phyloP scores from a whole-genome alignment of 2,888 invertebrate genomes.

The Ctenicera cuprea region DNA sequence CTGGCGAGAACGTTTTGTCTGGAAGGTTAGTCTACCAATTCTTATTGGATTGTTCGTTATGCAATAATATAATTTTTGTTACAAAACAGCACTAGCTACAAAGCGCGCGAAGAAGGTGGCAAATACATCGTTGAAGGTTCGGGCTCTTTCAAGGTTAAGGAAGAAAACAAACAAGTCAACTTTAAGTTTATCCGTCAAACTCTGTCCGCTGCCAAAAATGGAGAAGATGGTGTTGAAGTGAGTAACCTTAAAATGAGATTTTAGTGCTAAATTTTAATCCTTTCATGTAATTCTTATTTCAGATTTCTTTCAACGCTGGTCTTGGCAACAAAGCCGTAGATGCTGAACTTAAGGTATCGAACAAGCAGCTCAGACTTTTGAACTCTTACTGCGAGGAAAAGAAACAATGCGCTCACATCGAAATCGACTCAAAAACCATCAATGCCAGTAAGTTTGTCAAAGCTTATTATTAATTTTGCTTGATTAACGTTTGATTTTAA shows the following conservation, averaged over 20 bases:
- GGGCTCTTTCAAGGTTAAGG: conserved; percentile 82
- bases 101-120: conserved; percentile 81
- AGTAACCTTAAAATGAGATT: conserved; percentile 23
- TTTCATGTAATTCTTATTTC: no score
- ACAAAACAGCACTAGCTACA: conserved; percentile 80
- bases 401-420: conserved; percentile 85
- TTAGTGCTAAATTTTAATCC: background rate
- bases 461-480: background rate
- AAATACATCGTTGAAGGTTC: conserved; percentile 85
- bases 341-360: conserved; percentile 82
- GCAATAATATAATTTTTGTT: conserved; percentile 24
- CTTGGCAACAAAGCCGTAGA: conserved; percentile 83
- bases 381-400: conserved; percentile 86
- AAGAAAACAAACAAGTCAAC: conserved; percentile 81
- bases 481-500: conserved; percentile 62
- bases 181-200: conserved; percentile 83
- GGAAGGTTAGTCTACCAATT: conserved; percentile 76
- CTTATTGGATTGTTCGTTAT: background rate
- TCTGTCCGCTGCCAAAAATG: conserved; percentile 76
- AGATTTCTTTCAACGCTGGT: conserved; percentile 81
- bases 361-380: conserved; percentile 82
- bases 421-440: conserved; percentile 76
- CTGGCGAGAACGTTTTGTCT: conserved; percentile 80
- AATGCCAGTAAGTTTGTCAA: conserved; percentile 43
- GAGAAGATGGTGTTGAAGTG: conserved; percentile 81